Evolutionary conservation across 2,888 invertebrate species (phyloP).

Genomic region (Ametastegia equiseti): DNA sequence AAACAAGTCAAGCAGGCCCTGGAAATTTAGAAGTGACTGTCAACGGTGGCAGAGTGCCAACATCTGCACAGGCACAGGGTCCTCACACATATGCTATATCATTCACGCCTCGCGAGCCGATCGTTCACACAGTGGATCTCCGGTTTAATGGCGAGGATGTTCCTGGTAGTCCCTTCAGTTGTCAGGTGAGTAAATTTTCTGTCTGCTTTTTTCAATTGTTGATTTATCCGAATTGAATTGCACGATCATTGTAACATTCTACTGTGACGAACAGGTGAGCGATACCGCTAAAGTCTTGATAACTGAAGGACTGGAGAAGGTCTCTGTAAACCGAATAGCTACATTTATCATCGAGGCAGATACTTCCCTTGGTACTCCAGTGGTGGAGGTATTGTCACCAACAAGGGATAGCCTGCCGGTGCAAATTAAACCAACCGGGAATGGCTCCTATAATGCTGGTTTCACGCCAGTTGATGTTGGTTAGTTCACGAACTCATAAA

Average conservation of each 20-base stretch:
- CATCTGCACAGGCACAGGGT: constrained; percentile 97
- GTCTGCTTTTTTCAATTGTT: background rate
- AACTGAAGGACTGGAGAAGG: constrained; percentile 90
- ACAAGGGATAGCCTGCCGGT: constrained; percentile 82
- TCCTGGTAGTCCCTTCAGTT: constrained; percentile 83
- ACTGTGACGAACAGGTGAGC: constrained; percentile 66
- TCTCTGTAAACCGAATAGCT: constrained; percentile 90
- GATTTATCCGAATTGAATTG: background rate
- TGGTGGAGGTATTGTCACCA: constrained; percentile 84
- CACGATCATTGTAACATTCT: background rate
- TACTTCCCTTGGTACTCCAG: constrained; percentile 81
- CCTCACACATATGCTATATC: constrained; percentile 98
- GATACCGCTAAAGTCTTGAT: constrained; percentile 81
- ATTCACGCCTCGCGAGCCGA: constrained; percentile 95
- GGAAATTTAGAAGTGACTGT: constrained; percentile 99
- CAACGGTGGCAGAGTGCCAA: constrained; percentile 97
- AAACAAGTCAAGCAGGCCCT: constrained; percentile 98
- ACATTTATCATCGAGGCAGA: constrained; percentile 93
- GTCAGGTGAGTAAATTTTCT: constrained; percentile 71
- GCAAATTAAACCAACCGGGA: constrained; percentile 88
- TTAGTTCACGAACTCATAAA: constrained; percentile 62
- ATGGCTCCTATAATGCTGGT: constrained; percentile 89
- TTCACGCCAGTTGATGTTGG: constrained; percentile 95
- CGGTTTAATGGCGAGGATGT: constrained; percentile 98
- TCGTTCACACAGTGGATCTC: constrained; percentile 95